Evolutionary conservation across 2,797 vertebrate species (phyloP).

Genomic region (Austrolebias charrua): DNA sequence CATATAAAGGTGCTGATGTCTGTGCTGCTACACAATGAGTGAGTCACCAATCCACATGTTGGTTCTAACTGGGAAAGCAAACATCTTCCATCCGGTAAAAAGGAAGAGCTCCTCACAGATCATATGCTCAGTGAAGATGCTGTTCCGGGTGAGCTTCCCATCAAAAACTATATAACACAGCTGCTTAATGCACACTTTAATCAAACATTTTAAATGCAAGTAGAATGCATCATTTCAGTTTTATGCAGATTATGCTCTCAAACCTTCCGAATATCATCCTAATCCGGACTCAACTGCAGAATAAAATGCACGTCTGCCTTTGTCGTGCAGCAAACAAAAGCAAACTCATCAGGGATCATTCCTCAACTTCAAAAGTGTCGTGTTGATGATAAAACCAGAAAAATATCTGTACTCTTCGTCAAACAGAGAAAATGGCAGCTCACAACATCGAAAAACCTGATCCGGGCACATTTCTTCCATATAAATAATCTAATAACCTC

Average conservation of each 20-base stretch:
- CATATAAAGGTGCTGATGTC: constrained; percentile 46
- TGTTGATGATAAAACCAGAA: constrained; percentile 26
- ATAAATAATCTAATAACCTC: constrained; percentile 7
- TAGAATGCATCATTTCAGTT: background rate
- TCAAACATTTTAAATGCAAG: constrained; percentile 5
- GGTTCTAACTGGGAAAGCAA: constrained; percentile 38
- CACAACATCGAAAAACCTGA: constrained; percentile 21
- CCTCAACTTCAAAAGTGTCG: constrained; percentile 30
- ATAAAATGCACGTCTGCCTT: background rate
- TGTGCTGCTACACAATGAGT: constrained; percentile 60
- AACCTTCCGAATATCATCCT: background rate
- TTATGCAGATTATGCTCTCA: background rate
- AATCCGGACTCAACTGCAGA: background rate
- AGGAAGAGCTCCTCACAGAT: constrained; percentile 6
- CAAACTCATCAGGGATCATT: constrained; percentile 32
- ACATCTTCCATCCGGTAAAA: constrained; percentile 25
- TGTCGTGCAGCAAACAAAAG: constrained; percentile 26
- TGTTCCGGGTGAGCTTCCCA: constrained; percentile 8
- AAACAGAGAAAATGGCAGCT: constrained; percentile 12
- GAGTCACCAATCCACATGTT: constrained; percentile 20
- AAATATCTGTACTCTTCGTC: constrained; percentile 5
- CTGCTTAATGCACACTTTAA: background rate
- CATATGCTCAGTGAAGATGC: constrained; percentile 23
- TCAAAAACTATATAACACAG: background rate
- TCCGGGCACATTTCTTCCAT: constrained; percentile 7